A percentile compares a stretch with the other conserved stretches of the same genome.
phyloP scores from a whole-genome alignment of 2,888 invertebrate genomes.

The Drosophila subquinaria region DNA sequence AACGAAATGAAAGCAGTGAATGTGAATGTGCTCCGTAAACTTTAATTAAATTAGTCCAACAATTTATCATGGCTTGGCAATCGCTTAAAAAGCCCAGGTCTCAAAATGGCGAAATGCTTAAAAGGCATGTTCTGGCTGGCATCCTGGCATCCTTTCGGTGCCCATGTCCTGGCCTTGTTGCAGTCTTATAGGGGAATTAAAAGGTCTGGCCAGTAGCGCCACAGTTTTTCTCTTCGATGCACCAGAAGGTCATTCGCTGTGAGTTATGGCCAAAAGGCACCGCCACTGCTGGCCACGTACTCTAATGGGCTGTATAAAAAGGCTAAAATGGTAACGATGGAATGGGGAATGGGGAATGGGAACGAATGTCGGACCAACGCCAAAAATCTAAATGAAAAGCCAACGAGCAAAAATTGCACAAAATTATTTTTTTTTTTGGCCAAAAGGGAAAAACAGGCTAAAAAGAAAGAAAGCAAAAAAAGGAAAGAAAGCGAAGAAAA shows the following conservation, averaged over 20 bases:
- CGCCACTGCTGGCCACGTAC: slow-evolving; percentile 61
- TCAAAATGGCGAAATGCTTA: slow-evolving; percentile 63
- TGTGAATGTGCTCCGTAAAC: slow-evolving; percentile 58
- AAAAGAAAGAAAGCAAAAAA: not conserved
- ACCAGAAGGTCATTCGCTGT: slow-evolving; percentile 73
- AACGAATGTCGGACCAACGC: slow-evolving; percentile 29
- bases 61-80: slow-evolving; percentile 78
- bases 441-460: not conserved
- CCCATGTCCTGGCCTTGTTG: slow-evolving; percentile 39
- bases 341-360: slow-evolving; percentile 1
- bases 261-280: slow-evolving; percentile 69
- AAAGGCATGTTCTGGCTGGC: slow-evolving; percentile 41
- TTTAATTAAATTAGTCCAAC: slow-evolving; percentile 80
- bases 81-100: slow-evolving; percentile 74
- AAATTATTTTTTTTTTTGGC: slow-evolving; percentile 45
- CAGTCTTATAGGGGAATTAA: slow-evolving; percentile 73
- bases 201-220: slow-evolving; percentile 63
- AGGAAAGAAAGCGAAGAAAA: slow-evolving; percentile 8
- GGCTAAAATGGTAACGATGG: slow-evolving; percentile 9
- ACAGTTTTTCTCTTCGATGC: slow-evolving; percentile 31
- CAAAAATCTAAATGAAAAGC: slow-evolving; percentile 70
- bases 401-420: slow-evolving; percentile 59
- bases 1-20: slow-evolving; percentile 4
- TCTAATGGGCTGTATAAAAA: slow-evolving; percentile 69
- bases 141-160: slow-evolving; percentile 18